Conservation (phyloP, 1,140 invertebrate genomes). For the Formica selysi region DNA sequence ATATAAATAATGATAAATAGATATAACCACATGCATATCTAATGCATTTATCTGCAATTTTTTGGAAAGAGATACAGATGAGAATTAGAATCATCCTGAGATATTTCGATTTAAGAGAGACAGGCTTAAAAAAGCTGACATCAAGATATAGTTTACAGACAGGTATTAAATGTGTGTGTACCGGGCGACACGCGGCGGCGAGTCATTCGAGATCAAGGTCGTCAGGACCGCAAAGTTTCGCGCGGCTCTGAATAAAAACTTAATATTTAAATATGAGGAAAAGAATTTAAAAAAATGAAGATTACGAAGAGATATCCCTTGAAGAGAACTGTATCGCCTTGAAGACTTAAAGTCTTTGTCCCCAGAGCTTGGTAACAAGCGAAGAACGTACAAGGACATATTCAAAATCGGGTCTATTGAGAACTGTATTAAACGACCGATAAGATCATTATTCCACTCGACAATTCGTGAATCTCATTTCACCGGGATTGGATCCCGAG, state of each 20-base stretch:
- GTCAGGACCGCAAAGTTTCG: constrained; percentile 42
- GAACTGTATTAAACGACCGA: too few species aligned
- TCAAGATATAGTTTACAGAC: neutral
- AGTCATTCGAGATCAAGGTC: constrained; percentile 50
- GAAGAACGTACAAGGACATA: neutral
- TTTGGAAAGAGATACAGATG: neutral
- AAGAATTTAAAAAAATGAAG: neutral
- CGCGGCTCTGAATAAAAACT: constrained; percentile 4
- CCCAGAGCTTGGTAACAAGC: neutral
- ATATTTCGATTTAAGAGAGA: neutral
- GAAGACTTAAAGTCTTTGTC: neutral
- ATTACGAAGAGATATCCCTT: neutral
- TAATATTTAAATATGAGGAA: neutral
- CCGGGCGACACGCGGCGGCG: neutral
- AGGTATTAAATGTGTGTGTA: constrained; percentile 42
- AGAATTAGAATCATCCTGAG: neutral
- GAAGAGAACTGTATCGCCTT: neutral
- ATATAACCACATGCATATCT: neutral
- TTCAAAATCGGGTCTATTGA: neutral
- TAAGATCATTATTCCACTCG: constrained; percentile 8
- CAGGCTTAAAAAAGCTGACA: neutral
- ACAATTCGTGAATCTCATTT: constrained; percentile 34
- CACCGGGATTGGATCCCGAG: constrained; percentile 1
- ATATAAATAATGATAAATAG: neutral
- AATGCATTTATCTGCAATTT: neutral